Evolutionary conservation across 1,140 invertebrate genomes (phyloP), one percentile per base, ranked within the genome.

Genomic region (Diachasma alloeum): DNA sequence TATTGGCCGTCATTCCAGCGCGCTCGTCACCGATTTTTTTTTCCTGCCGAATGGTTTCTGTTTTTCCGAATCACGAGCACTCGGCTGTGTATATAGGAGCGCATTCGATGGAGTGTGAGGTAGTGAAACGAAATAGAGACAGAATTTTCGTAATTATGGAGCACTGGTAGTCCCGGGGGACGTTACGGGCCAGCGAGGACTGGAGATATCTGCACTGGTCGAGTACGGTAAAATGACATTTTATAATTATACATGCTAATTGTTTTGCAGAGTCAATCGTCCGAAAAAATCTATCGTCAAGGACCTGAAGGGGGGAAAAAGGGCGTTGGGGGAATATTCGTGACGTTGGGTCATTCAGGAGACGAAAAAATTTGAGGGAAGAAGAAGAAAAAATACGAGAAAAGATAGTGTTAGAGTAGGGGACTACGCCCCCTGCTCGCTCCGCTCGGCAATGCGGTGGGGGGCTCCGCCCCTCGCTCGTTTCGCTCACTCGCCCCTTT

Each of bases 221-320:
- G 53, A 22, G 9, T 68, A 15, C 80, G 82, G 82, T 82, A 86
- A 84, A 86, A 85, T 88, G 84, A 82, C 87, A 83, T 87, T 86
- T 89, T 87, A 71, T 71, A 88, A 90, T 90, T 90, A 90, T 88
- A 83, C 87, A 88, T 88, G 88, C 87, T 90, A 90, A 90, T 90
- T 88, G 86, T 85, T 85, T 87, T 86, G n/a, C 48, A 81, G 82
- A 81, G 82, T 81, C 74, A 77, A 78, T 78, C 78, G 73, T 75
- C 74, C 69, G 48, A 39, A 24, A 39, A 17, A 76, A 66, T 31
- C 59, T 19, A 63, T 24, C 59, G 24, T 63, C 59, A 63, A 63
- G 24, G 10, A 19, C 48, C 9, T 53, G 48, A 42, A 42, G 44
- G 44, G 44, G 24, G 19, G 56, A 22, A 22, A 0, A 1, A 59